Percentiles rank a stretch among this genome's conserved stretches.
Evolutionary conservation across 2,113 vertebrate genomes (phyloP).

Genomic region (Illadopsis cleaveri): DNA sequence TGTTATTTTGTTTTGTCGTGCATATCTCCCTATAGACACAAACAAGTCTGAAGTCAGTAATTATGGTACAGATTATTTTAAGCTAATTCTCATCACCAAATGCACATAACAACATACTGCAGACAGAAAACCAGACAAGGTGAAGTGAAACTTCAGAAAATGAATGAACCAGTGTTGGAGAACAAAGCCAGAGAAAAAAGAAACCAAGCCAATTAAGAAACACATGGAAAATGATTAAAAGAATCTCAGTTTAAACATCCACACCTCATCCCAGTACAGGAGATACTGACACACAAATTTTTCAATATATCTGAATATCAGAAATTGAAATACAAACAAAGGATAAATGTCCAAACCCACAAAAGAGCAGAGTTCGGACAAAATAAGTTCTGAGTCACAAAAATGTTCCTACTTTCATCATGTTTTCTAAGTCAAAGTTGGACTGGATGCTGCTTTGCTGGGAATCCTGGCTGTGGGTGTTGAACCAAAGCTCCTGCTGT

Average conservation of each 20-base stretch:
- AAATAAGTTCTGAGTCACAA: neutral
- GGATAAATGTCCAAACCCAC: neutral
- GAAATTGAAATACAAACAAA: neutral
- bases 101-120: slow-evolving; percentile 34
- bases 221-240: slow-evolving; percentile 6
- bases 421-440: neutral
- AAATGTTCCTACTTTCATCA: neutral
- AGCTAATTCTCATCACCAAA: slow-evolving; percentile 56
- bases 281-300: neutral
- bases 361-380: neutral
- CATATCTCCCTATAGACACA: slow-evolving; percentile 65
- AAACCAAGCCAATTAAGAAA: slow-evolving; percentile 19
- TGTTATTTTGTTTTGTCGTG: slow-evolving; percentile 73
- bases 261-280: neutral
- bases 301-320: neutral
- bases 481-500: neutral
- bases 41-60: slow-evolving; percentile 63
- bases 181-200: slow-evolving; percentile 59
- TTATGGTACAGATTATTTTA: slow-evolving; percentile 60
- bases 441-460: neutral
- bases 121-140: slow-evolving; percentile 58
- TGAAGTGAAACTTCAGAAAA: slow-evolving; percentile 70
- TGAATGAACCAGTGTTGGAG: slow-evolving; percentile 46
- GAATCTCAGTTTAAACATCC: neutral
- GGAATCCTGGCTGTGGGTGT: neutral